Evolutionary conservation across 2,113 vertebrate species (phyloP), one percentile per base, ranked within the genome.

Genomic region (Erythrolamprus reginae): DNA sequence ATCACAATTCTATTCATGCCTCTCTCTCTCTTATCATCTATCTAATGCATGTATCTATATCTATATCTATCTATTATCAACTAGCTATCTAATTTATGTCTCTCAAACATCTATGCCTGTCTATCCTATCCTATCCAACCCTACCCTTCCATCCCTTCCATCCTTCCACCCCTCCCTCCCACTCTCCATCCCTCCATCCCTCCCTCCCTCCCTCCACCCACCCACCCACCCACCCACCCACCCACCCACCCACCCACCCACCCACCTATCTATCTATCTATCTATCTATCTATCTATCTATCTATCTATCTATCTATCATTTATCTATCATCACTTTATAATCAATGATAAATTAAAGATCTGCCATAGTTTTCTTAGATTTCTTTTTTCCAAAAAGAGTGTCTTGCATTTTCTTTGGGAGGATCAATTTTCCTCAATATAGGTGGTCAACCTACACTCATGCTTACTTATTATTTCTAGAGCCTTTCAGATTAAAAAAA

Each of bases 371-470:
- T 86, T 90, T 88, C 91, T 21, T 56, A 96, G 93, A 96, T 93
- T 58, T 90, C 91, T 70, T 82, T 56, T 92, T 94, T 94, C 94
- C 95, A 95, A 94, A 95, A 92, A 95, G 15, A 52, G 91, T 19
- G 1, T 0, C 0, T 85, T 83, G 47, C 86, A 48, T 12, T 38
- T 93, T 93, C 94, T 93, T 92, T 90, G 94, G 38, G 48, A 91
- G 51, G 90, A 56, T 86, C 87, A 53, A 91, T 93, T 94, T 51
- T 88, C 65, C 70, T 93, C 90, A 86, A 83, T 51, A 8, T 48
- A 65, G 58, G 87, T 56, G 42, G 70, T 84, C 77, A 90, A 51
- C 42, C 51, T 88, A 28, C 92, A 92, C 61, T 91, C 52, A 91
- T 91, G 83, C 83, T 88, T 91, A 91, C 84, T 91, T 84, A 83